These are phyloP conservation scores for Pandion haliaetus DNA, from an alignment of 2,113 vertebrate species.

Conservation along the genomic window DNA sequence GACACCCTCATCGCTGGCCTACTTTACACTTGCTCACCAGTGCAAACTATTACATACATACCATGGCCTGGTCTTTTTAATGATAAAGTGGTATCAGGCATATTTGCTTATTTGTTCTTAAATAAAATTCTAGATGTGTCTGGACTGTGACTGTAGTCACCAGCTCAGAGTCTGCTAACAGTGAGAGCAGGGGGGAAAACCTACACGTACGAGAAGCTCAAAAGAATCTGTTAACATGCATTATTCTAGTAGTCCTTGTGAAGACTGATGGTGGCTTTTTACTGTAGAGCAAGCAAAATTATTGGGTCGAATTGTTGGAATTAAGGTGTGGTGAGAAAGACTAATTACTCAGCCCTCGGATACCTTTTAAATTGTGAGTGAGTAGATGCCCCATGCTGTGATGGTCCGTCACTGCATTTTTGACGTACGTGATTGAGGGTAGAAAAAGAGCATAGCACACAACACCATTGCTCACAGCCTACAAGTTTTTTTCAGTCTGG, in stretches of 20 bases:
- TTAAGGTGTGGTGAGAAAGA: neutral
- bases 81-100: neutral
- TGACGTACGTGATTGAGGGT: neutral
- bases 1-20: neutral
- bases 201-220: neutral
- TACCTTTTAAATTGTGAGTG: neutral
- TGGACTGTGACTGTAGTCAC: neutral
- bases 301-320: neutral
- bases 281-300: neutral
- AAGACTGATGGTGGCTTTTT: neutral
- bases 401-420: neutral
- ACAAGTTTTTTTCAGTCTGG: neutral
- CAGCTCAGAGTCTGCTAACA: neutral
- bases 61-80: neutral
- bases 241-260: neutral
- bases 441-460: neutral
- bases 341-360: neutral
- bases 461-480: neutral
- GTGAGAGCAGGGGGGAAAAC: neutral
- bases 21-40: neutral
- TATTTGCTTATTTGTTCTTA: neutral
- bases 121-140: neutral
- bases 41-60: neutral
- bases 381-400: neutral
- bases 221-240: rapidly evolving